Evolutionary conservation across 2,888 invertebrate genomes (phyloP), one percentile per base, ranked within the genome.

Genomic region (Abrostola triplasia): DNA sequence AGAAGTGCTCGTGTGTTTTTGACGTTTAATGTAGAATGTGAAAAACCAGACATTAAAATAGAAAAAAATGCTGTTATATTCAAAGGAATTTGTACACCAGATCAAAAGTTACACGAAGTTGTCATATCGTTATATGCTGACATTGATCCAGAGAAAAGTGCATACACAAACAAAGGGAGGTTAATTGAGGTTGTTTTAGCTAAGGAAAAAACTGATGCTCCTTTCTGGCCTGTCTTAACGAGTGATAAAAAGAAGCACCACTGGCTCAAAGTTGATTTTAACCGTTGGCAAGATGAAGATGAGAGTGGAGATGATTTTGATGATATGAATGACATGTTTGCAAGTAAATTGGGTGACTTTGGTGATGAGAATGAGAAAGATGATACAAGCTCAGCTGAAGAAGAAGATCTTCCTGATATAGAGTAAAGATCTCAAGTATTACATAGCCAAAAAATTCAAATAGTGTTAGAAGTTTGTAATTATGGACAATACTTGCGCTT

Each of bases 281-380:
- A 98, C 87, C 98, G 98, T 92, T 99, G 99, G 99, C 97, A 97
- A 90, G 99, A 99, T 94, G 99, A 99, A 92, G 98, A 98, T 84
- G 99, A 99, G 66, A 98, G 97, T 66, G 98, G 97, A 9, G 97
- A 97, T 79, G 98, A 98, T 48, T 68, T 86, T 67, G 88, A 88
- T 70, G 86, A 88, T 37, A 86, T 86, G 84, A 88, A 88, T 79
- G 90, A 92, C 61, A 90, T 92, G 88, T 90, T 92, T 66, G 85
- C 88, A 11, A 84, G 85, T 70, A 90, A 91, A 83, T 79, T 90
- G 71, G 86, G 87, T 36, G 84, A 87, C 51, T 87, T 86, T 68
- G 89, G 86, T 44, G 90, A 89, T 70, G 90, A 88, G 53, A 88
- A 93, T 77, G 93, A 91, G 35, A 95, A 94, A 69, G 95, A 95